phyloP scores from a whole-genome alignment of 2,113 vertebrate genomes.

The Telmatochromis brachygnathus region DNA sequence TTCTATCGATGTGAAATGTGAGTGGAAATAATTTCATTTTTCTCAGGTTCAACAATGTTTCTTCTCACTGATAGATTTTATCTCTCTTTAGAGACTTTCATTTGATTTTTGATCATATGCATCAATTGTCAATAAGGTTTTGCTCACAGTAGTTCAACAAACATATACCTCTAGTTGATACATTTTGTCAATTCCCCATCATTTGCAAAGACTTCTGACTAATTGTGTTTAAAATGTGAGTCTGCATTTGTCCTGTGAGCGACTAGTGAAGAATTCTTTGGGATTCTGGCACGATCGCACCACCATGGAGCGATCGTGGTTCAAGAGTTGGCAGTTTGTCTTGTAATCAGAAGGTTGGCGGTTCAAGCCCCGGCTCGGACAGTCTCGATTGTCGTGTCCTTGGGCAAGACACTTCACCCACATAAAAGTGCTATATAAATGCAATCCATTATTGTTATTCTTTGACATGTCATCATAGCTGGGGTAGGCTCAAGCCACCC shows the following conservation, averaged over 20 bases:
- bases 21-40: neutral
- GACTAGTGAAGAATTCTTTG: rapidly evolving
- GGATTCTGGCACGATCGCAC: rapidly evolving
- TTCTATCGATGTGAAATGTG: neutral
- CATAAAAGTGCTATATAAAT: neutral
- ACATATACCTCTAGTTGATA: neutral
- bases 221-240: neutral
- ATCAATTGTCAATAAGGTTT: neutral
- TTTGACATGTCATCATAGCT: neutral
- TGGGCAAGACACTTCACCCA: neutral
- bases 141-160: neutral
- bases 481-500: neutral
- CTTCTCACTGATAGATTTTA: neutral
- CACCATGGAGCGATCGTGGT: rapidly evolving
- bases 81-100: neutral
- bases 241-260: neutral
- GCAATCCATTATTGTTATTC: neutral
- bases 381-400: neutral
- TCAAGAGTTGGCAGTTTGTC: neutral
- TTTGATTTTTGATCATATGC: neutral
- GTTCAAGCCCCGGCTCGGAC: rapidly evolving
- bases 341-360: neutral
- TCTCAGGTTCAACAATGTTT: neutral
- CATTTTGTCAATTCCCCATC: neutral
- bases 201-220: neutral